Base-by-base conservation (phyloP, 2,888 invertebrate species). In the Mesochorus sp. region DNA sequence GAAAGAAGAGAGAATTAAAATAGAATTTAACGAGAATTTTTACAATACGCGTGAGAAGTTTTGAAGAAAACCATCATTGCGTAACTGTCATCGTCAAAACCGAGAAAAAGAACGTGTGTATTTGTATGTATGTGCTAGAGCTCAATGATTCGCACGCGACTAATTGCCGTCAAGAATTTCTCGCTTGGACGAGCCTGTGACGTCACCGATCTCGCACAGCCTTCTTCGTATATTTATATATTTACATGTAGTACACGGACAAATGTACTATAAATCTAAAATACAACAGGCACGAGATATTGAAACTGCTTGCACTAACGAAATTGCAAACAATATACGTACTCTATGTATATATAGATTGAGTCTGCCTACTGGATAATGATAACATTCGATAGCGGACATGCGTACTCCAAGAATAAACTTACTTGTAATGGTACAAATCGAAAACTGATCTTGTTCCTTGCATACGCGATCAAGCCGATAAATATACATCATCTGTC, bases 141-240 rank as follows among this genome's bases (percentile, higher is more conserved):
- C 51, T 51, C 53, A 44, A 66, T 66, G 70, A 74, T 62, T 53
- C 74, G 70, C 64, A 53, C 62, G 49, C 37, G 59, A 28, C 51
- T 66, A 61, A 75, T 75, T 74, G 59, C 49, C 31, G 10, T 26
- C 19, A 42, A 53, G 67, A 77, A 77, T 77, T 67, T 34, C 61
- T 24, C 28, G 57, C 64, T 53, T 34, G 24, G 39, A 34, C 53
- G 21, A 39, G 8, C 39, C 8, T 44, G 19, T 55, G 42, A 55
- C 67, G 28, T 55, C 67, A 67, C 21, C 44, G 14, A 44, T 34
- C 3, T 44, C 17, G 24, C 37, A 61, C 19, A 42, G 6, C 17
- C 26, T 14, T 17, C 5, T 17, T n/a, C 47, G 19, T 47, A 17
- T 6, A 17, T 19, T 19, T 4, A 8, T 12, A 47, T 21, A 28